Evolutionary conservation across 2,113 vertebrate genomes (phyloP), one percentile per base, ranked within the genome.

Genomic region (Empidonax alnorum): DNA sequence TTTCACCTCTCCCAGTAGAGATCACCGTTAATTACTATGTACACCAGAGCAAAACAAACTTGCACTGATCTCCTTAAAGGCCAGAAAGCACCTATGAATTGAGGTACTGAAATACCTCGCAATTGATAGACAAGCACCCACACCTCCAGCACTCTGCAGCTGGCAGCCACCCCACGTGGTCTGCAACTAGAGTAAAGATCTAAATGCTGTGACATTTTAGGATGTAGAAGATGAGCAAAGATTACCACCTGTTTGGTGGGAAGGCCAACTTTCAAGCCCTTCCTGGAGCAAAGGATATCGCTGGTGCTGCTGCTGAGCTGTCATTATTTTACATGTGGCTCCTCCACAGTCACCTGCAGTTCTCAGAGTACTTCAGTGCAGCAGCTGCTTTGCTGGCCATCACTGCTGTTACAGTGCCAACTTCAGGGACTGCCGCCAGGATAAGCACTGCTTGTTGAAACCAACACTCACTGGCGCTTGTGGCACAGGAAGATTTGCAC

Each of bases 41-140:
- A 78, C 39, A 35, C 30, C 59, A 35, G 66, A 71, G 21, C 37
- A 50, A 79, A 67, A 58, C 86, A 88, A 86, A 69, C 27, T 67
- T 15, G 14, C 12, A 8, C 31, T 2, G 2, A 42, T 56, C 65
- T 66, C 21, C 67, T 81, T 53, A 42, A 84, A 73, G 1, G 0
- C 22, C 72, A 84, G 14, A 63, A 89, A 9, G 28, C 4, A 0
- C 20, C 10, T 25, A 49, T 27, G 23, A 62, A 35, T 8, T 1
- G 2, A 21, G 42, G 56, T 55, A 47, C 42, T 59, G 42, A 77
- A 69, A 58, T n/a, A 50, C 44, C 7, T 0, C 6, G 7, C 27
- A 71, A 74, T 0, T 47, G 56, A 44, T 6, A 52, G 59, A 69
- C 25, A 56, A 49, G 35, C 2, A 1, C 6, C 2, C 1, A 53